These are phyloP conservation scores for Aegithalos caudatus DNA, from an alignment of 2,113 vertebrate genomes.

Conservation along the genomic window DNA sequence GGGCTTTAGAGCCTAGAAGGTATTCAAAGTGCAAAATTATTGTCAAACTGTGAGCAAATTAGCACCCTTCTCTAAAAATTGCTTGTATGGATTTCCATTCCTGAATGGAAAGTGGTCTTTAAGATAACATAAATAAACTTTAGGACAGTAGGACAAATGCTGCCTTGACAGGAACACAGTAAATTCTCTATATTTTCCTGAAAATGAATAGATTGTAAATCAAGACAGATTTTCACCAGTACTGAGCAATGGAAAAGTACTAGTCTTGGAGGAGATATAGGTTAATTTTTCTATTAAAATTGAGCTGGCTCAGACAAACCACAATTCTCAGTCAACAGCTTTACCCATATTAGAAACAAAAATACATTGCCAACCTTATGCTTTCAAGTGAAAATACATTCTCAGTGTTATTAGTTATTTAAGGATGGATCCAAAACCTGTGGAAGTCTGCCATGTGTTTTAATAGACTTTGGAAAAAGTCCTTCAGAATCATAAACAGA, in stretches of 20 bases:
- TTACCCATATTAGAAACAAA: background rate
- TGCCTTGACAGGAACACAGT: background rate
- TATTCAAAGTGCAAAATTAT: background rate
- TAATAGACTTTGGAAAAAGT: background rate
- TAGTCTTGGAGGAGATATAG: background rate
- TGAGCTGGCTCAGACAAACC: background rate
- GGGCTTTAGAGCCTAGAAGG: background rate
- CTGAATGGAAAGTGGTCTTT: background rate
- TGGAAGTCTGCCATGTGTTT: background rate
- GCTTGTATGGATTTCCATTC: background rate
- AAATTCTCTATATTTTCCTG: background rate
- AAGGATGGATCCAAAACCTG: background rate
- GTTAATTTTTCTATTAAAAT: background rate
- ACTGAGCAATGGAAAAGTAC: background rate
- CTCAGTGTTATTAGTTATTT: background rate
- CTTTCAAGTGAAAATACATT: constrained; percentile 9
- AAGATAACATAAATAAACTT: background rate
- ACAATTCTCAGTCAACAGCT: background rate
- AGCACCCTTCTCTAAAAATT: background rate
- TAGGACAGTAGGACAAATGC: background rate
- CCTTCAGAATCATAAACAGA: background rate
- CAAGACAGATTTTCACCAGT: background rate
- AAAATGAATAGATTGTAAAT: background rate
- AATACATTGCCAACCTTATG: background rate
- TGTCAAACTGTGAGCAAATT: background rate